Conservation (phyloP, 2,113 vertebrate species). For the Sisor rabdophorus region DNA sequence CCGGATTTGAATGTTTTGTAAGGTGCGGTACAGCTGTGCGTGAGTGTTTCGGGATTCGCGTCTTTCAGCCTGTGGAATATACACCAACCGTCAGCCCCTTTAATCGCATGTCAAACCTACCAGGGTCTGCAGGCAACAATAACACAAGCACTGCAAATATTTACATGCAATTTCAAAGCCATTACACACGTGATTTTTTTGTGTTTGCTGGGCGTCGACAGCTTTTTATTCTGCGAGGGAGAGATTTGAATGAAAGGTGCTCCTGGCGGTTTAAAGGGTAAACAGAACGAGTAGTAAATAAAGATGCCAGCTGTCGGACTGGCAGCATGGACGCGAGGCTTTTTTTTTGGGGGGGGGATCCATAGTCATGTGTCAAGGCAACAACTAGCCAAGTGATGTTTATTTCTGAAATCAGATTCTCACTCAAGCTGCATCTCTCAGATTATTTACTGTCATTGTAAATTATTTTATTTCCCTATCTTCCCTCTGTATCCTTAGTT, state of each 20-base stretch:
- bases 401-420: too few species aligned
- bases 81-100: slow-evolving; percentile 55
- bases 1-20: background rate
- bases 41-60: background rate
- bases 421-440: too few species aligned
- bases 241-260: slow-evolving; percentile 45
- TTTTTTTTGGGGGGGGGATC: too few species aligned
- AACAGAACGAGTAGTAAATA: slow-evolving; percentile 53
- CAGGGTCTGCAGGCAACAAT: slow-evolving; percentile 55
- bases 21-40: background rate
- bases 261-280: slow-evolving; percentile 54
- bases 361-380: too few species aligned
- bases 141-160: slow-evolving; percentile 69
- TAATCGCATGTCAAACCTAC: slow-evolving; percentile 45
- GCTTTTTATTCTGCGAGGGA: slow-evolving; percentile 60
- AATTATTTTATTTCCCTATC: background rate
- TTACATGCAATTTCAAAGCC: slow-evolving; percentile 65
- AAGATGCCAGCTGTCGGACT: slow-evolving; percentile 41
- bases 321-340: background rate
- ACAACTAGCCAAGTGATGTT: too few species aligned
- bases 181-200: slow-evolving; percentile 66
- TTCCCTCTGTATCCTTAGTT: background rate
- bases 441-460: too few species aligned
- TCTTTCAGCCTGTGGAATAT: background rate
- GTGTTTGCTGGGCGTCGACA: slow-evolving; percentile 63